Conservation (phyloP, 2,113 vertebrate species). For the Aplodontia rufa region DNA sequence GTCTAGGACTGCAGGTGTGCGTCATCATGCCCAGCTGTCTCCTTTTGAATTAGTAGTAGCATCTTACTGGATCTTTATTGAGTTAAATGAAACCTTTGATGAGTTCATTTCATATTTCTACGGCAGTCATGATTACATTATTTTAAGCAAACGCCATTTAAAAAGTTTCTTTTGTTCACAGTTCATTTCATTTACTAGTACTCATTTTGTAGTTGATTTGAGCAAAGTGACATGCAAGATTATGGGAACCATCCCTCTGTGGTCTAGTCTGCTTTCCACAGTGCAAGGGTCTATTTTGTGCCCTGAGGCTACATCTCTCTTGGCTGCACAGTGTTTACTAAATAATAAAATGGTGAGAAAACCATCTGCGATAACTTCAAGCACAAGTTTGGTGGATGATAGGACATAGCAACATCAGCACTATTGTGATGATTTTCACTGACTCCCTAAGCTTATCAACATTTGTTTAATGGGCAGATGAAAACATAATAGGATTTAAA, state of each 20-base stretch:
- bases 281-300: background rate
- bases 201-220: background rate
- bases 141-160: constrained; percentile 37
- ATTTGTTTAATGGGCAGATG: background rate
- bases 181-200: constrained; percentile 13
- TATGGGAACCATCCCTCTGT: background rate
- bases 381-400: background rate
- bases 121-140: background rate
- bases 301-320: background rate
- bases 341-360: background rate
- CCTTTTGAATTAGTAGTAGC: constrained; percentile 1
- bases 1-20: background rate
- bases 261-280: background rate
- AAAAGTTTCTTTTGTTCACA: constrained; percentile 15
- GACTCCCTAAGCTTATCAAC: background rate
- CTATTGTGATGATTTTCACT: background rate
- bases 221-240: background rate
- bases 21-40: background rate
- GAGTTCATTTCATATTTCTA: background rate
- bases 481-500: constrained; percentile 3
- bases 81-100: constrained; percentile 7
- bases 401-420: background rate
- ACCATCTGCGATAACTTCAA: background rate
- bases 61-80: background rate
- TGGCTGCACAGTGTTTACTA: background rate